Conservation (phyloP, 2,888 invertebrate genomes). For the Xanthia togata region DNA sequence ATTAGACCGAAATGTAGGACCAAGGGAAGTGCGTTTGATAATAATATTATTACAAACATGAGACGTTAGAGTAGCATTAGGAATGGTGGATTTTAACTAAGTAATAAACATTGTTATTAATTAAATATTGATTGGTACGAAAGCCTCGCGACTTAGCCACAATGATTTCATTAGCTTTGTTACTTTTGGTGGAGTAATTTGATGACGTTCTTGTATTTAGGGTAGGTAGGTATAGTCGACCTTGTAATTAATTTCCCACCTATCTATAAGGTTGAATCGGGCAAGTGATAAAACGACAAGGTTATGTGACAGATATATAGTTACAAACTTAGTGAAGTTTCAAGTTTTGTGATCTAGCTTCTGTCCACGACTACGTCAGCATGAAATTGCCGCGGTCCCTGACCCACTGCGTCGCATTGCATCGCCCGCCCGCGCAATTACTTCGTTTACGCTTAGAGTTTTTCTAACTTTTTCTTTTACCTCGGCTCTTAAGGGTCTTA, state of each 20-base stretch:
- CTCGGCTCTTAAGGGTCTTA: too few species aligned
- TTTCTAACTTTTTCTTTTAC: too few species aligned
- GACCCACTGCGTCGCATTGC: too few species aligned
- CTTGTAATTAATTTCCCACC: not conserved
- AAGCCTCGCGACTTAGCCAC: not conserved
- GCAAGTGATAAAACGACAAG: not conserved
- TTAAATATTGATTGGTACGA: not conserved
- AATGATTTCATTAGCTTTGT: not conserved
- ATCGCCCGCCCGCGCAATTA: too few species aligned
- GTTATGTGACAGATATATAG: too few species aligned
- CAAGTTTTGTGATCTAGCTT: too few species aligned
- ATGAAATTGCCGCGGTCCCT: too few species aligned
- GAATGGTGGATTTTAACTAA: not conserved
- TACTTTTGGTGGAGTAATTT: not conserved
- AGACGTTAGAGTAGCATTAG: not conserved
- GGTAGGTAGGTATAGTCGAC: not conserved
- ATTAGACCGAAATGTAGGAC: conserved; percentile 26
- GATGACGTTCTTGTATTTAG: not conserved
- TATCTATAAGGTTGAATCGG: too few species aligned
- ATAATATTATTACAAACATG: conserved; percentile 7
- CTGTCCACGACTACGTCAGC: too few species aligned
- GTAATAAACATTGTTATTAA: not conserved
- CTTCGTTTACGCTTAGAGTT: too few species aligned
- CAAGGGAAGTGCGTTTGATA: conserved; percentile 6
- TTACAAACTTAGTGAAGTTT: not conserved